Base-by-base conservation (phyloP, 1,140 invertebrate genomes). In the Scaptomyza graminum region DNA sequence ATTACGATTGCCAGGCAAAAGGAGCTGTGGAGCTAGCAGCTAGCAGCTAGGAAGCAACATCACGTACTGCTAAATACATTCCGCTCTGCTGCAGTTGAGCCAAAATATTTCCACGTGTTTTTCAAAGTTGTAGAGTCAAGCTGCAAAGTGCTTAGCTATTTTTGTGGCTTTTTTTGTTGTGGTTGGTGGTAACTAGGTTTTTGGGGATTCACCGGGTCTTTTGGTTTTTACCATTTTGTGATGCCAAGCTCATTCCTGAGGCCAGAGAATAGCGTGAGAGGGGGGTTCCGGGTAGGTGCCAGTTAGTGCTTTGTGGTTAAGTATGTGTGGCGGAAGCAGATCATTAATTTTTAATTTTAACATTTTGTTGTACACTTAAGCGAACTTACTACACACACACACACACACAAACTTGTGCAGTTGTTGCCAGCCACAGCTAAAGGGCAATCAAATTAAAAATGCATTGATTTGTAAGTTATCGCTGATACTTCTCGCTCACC, bases 11-110 rank as follows among this genome's bases (percentile, higher is more conserved):
- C 68, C 54, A 31, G 57, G 28, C 28, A 28, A 28, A 28, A 28
- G 28, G 28, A 28, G 28, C 28, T 28, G 44, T 47, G 44, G 41
- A 55, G 15, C 56, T 11, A 41, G 52, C 39, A 44, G 12, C 13
- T 22, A 28, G 43, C 28, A 25, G 16, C 34, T 66, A 11, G n/a
- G 57, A 43, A 69, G 43, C 9, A 25, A 62, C 22, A 77, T 76
- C 83, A 87, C 83, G 84, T 87, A 79, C 84, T 49, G 60, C 76
- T 89, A 88, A 88, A 88, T 77, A 89, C 79, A 89, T 83, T 88
- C 75, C 84, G 57, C 84, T 72, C 76, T 39, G 62, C 66, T 89
- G 84, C 84, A 88, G 73, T 83, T 79, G 73, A 70, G 69, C 62
- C 57, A 74, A 89, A 89, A 88, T 79, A 89, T 88, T 89, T 89